These are phyloP conservation scores for Metacarcinus magister DNA, from an alignment of 2,888 invertebrate genomes.

Conservation along the genomic window DNA sequence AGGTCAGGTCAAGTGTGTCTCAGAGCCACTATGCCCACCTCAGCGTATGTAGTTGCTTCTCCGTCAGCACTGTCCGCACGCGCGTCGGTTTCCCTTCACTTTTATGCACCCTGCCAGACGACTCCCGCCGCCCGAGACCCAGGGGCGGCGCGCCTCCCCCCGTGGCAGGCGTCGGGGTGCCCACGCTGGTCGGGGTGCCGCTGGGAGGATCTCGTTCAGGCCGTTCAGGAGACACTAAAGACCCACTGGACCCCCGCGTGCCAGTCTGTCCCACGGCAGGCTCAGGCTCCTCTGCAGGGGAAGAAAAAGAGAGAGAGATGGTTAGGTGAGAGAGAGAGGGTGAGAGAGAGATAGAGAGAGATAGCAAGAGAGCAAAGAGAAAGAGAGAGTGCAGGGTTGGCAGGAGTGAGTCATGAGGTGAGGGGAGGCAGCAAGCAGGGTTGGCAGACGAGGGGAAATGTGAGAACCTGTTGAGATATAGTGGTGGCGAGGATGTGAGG, in stretches of 20 bases:
- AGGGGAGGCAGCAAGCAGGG: neutral
- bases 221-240: neutral
- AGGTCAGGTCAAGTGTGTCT: neutral
- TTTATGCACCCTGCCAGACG: slow-evolving; percentile 69
- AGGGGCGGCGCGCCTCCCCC: slow-evolving; percentile 43
- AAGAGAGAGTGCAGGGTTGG: neutral
- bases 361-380: neutral
- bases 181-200: slow-evolving; percentile 16
- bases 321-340: neutral
- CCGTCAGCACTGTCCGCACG: slow-evolving; percentile 98
- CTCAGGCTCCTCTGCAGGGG: slow-evolving; percentile 53
- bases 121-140: slow-evolving; percentile 58
- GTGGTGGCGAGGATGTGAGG: neutral
- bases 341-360: neutral
- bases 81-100: slow-evolving; percentile 97
- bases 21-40: slow-evolving; percentile 83
- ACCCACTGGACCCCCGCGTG: neutral
- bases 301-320: neutral
- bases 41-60: slow-evolving; percentile 98
- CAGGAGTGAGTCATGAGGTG: too few relatives aligned
- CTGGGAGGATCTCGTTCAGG: neutral
- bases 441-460: too few relatives aligned
- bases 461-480: too few relatives aligned
- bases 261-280: slow-evolving; percentile 27
- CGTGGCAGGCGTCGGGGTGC: neutral